These are phyloP conservation scores for Muraenolepis orangiensis DNA, from an alignment of 2,797 vertebrate species.

Conservation along the genomic window DNA sequence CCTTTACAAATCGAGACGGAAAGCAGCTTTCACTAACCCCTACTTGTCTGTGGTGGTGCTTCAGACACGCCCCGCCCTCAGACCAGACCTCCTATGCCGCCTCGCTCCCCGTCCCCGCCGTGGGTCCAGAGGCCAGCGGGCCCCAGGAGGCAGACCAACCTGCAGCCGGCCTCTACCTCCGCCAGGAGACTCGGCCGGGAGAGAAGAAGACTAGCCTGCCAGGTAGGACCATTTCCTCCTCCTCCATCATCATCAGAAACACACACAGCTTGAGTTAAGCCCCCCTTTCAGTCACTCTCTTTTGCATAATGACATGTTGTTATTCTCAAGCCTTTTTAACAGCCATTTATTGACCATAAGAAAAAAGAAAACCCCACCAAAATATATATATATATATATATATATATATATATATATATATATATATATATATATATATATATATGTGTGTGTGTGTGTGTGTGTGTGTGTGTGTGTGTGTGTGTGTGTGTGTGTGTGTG, in stretches of 20 bases:
- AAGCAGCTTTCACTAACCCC: not conserved
- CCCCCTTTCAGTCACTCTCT: too few species aligned
- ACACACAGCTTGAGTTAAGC: too few species aligned
- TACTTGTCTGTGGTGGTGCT: not conserved
- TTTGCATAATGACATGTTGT: too few species aligned
- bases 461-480: too few species aligned
- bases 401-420: too few species aligned
- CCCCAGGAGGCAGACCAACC: not conserved
- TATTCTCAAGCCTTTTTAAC: too few species aligned
- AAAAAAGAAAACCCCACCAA: not conserved
- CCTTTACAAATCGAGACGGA: not conserved
- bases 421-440: too few species aligned
- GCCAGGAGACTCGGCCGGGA: not conserved
- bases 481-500: too few species aligned
- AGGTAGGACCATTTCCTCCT: not conserved
- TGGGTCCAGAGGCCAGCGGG: not conserved
- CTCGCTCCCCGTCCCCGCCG: conserved; percentile 77
- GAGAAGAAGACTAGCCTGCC: not conserved
- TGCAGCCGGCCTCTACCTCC: not conserved
- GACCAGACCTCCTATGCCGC: conserved; percentile 58
- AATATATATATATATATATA: too few species aligned
- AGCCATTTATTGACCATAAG: not conserved
- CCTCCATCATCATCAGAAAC: too few species aligned
- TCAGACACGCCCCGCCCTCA: conserved; percentile 55
- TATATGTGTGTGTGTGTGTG: too few species aligned